A percentile compares a stretch with the other conserved stretches of the same genome.
phyloP scores from a whole-genome alignment of 1,140 invertebrate genomes.

The Ruditapes philippinarum region DNA sequence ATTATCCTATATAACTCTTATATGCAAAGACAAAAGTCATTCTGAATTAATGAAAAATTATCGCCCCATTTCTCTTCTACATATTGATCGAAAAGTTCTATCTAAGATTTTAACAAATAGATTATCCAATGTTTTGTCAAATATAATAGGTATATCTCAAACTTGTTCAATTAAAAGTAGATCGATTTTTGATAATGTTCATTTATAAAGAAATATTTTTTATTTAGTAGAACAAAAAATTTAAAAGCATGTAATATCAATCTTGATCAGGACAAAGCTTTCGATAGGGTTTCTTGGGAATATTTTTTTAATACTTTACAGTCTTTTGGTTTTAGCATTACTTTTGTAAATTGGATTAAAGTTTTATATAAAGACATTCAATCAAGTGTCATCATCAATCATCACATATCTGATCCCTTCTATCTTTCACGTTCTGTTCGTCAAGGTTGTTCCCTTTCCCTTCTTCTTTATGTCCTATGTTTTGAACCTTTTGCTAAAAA shows the following conservation, averaged over 20 bases:
- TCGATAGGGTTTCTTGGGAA: conserved; percentile 69
- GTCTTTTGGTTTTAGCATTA: conserved; percentile 68
- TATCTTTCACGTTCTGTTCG: conserved; percentile 80
- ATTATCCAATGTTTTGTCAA: conserved; percentile 51
- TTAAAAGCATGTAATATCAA: conserved; percentile 59
- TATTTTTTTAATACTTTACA: conserved; percentile 70
- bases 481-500: conserved; percentile 81
- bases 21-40: conserved; percentile 71
- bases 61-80: conserved; percentile 73
- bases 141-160: conserved; percentile 69
- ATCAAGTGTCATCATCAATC: conserved; percentile 73
- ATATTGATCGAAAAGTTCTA: conserved; percentile 75
- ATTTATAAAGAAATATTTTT: conserved; percentile 70
- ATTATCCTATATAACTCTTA: conserved; percentile 67
- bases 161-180: conserved; percentile 67
- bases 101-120: conserved; percentile 70
- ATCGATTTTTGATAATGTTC: conserved; percentile 74
- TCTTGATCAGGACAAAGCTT: conserved; percentile 75
- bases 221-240: conserved; percentile 73
- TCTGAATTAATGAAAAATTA: conserved; percentile 63
- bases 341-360: conserved; percentile 73
- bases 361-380: conserved; percentile 69
- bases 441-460: conserved; percentile 86
- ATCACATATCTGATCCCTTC: conserved; percentile 77
- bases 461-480: conserved; percentile 85